Conservation (phyloP, 1,140 invertebrate genomes). For the Plodia interpunctella region DNA sequence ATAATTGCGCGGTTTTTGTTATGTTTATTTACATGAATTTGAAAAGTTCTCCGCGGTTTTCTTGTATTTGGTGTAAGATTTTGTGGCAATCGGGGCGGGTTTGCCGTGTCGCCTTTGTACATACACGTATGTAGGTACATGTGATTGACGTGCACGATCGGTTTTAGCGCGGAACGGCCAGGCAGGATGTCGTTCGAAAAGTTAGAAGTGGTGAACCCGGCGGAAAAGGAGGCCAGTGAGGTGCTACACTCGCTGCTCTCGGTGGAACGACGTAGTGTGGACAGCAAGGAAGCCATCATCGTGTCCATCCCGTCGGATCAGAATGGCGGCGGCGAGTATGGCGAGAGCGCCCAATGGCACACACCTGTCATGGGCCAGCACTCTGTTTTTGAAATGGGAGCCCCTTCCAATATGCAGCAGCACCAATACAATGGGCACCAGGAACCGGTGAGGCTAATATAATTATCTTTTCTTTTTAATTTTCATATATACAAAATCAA, state of each 20-base stretch:
- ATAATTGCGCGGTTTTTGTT: conserved; percentile 78
- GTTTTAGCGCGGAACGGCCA: conserved; percentile 58
- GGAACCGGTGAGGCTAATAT: conserved; percentile 60
- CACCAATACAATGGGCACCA: conserved; percentile 68
- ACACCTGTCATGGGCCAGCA: conserved; percentile 77
- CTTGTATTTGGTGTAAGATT: conserved; percentile 49
- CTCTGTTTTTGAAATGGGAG: conserved; percentile 68
- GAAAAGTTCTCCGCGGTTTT: conserved; percentile 75
- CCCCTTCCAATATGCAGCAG: conserved; percentile 63
- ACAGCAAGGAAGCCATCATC: conserved; percentile 77
- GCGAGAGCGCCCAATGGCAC: conserved; percentile 78
- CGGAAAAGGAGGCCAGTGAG: conserved; percentile 82
- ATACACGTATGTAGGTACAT: conserved; percentile 73
- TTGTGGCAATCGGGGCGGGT: conserved; percentile 54
- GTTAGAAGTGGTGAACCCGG: conserved; percentile 75
- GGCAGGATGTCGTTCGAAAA: conserved; percentile 72
- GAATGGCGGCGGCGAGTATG: conserved; percentile 68
- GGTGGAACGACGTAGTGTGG: conserved; percentile 77
- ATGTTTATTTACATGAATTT: conserved; percentile 77
- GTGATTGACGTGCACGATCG: conserved; percentile 69
- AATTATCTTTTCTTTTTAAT: conserved; percentile 16
- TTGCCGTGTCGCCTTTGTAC: conserved; percentile 59
- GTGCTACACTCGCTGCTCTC: conserved; percentile 80
- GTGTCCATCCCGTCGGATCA: conserved; percentile 68
- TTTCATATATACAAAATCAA: no score